Evolutionary conservation across 2,797 vertebrate genomes (phyloP).

Genomic region (Acipenser transmontanus): DNA sequence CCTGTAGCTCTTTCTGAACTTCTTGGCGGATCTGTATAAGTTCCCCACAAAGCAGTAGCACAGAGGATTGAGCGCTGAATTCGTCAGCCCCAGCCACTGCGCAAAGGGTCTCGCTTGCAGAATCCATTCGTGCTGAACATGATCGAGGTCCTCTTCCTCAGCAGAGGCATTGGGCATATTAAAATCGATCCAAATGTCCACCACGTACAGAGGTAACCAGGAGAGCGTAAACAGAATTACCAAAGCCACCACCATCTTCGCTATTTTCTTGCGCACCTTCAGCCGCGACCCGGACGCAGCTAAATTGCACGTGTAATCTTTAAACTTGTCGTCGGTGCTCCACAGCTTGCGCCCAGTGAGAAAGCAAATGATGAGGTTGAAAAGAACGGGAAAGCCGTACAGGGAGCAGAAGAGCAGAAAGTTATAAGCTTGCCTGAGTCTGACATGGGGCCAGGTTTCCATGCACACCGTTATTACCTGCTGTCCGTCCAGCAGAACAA

Average conservation of each 20-base stretch:
- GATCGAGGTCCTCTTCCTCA: conserved; percentile 18
- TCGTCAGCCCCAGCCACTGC: conserved; percentile 59
- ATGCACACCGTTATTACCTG: conserved; percentile 43
- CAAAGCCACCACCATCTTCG: conserved; percentile 53
- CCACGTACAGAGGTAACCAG: conserved; percentile 50
- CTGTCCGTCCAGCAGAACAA: conserved; percentile 38
- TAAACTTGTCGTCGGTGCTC: conserved; percentile 27
- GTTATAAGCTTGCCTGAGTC: conserved; percentile 48
- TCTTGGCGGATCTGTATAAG: conserved; percentile 47
- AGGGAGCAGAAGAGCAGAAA: conserved; percentile 49
- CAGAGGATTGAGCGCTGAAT: conserved; percentile 53
- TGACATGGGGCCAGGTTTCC: conserved; percentile 46
- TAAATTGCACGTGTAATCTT: conserved; percentile 26
- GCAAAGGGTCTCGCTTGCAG: conserved; percentile 50
- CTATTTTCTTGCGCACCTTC: conserved; percentile 46
- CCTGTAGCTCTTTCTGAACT: conserved; percentile 45
- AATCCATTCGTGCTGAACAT: conserved; percentile 43
- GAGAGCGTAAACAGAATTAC: conserved; percentile 55
- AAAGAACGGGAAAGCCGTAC: conserved; percentile 49
- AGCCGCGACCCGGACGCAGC: conserved; percentile 33
- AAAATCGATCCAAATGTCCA: conserved; percentile 56
- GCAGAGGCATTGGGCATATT: conserved; percentile 36
- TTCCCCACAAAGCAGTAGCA: conserved; percentile 58
- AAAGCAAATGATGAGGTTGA: conserved; percentile 48
- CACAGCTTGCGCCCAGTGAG: conserved; percentile 45